Base-by-base conservation (phyloP, 1,140 invertebrate genomes). In the Atopsyche davidsoni region DNA sequence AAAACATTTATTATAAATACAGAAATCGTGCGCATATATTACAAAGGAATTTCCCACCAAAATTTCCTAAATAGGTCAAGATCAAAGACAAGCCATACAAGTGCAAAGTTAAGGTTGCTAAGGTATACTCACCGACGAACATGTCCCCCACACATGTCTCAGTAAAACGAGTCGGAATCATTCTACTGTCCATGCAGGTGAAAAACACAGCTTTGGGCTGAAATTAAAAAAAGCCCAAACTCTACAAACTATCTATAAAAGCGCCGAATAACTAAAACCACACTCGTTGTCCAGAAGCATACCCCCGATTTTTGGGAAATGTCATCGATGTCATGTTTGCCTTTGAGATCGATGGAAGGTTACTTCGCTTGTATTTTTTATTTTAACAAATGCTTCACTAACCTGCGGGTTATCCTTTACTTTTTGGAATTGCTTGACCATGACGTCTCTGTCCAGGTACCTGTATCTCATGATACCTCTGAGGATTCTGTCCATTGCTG, bases 151-250 rank as follows among this genome's bases (percentile, higher is more conserved):
- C 89, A 66, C 92, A 86, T 46, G 90, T 93, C 76, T 95, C 87
- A 25, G 92, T 95, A 71, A 97, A 96, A 66, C 91, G 79, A 50
- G 92, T 93, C 16, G 93, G 91, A 59, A 96, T 86, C 86, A 97
- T 93, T 75, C 94, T 78, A 69, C 89, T 92, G 75, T 97, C 94
- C 86, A 97, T 96, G 71, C 94, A 97, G 13, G 92, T 94, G 70
- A 97, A 95, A 72, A 97, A 93, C 49, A 97, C 85, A 53, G 92
- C 90, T 79, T 92, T 92, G 4, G 94, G 94, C 89, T 96, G 69
- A 59, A 79, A 72, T 57, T 53, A 50, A 45, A 58, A 31, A 51
- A 22, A 55, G 56, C 24, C 45, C 46, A 41, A 17, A 13, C 7
- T 41, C 39, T 41, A 50, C 24, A 51, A 45, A 50, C 14, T 18